Conservation (phyloP, 2,888 invertebrate genomes). For the Dynastes grantii region DNA sequence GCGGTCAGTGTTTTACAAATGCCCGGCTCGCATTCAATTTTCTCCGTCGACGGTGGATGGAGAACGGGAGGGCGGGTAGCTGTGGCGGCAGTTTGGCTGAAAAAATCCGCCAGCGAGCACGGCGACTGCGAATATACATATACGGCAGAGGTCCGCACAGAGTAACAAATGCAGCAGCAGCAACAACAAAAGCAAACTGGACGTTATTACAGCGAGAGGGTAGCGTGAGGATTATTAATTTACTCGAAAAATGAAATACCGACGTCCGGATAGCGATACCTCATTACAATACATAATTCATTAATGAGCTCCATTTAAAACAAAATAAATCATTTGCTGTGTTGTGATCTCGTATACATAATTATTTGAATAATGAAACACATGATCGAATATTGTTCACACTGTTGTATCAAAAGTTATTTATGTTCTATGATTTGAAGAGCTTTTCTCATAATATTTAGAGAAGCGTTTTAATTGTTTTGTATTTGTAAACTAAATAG, state of each 20-base stretch:
- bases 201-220: slow-evolving; percentile 31
- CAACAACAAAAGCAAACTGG: slow-evolving; percentile 44
- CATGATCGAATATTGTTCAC: not conserved
- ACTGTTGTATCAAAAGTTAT: slow-evolving; percentile 2
- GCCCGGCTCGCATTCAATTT: slow-evolving; percentile 55
- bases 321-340: slow-evolving; percentile 41
- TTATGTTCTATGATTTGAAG: not conserved
- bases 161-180: slow-evolving; percentile 38
- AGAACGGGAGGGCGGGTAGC: slow-evolving; percentile 47
- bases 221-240: slow-evolving; percentile 55
- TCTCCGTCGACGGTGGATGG: slow-evolving; percentile 53
- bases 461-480: no score
- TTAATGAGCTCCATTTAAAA: slow-evolving; percentile 47
- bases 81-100: slow-evolving; percentile 36
- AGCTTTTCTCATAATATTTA: no score
- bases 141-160: slow-evolving; percentile 20
- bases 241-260: slow-evolving; percentile 58
- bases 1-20: slow-evolving; percentile 64
- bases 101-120: slow-evolving; percentile 32
- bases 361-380: slow-evolving; percentile 25
- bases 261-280: slow-evolving; percentile 55
- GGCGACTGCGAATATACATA: slow-evolving; percentile 22
- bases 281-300: slow-evolving; percentile 57
- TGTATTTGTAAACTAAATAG: no score
- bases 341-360: not conserved